phyloP scores from a whole-genome alignment of 2,888 invertebrate species.

The Helleia helle region DNA sequence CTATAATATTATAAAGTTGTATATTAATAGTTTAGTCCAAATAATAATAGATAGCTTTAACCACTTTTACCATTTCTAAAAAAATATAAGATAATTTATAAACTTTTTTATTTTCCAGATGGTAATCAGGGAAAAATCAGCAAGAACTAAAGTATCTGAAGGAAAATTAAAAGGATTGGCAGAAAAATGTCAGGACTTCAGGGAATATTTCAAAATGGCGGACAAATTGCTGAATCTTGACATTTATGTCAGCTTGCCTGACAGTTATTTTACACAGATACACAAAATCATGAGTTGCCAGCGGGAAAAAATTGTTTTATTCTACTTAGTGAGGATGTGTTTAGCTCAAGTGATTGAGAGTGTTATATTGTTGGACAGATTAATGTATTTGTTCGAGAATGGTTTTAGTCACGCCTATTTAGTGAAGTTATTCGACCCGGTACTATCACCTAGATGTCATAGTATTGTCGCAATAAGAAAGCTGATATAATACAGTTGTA shows the following conservation, averaged over 20 bases:
- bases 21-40: too few relatives aligned
- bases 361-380: constrained; percentile 86
- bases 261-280: constrained; percentile 31
- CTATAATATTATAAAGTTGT: too few relatives aligned
- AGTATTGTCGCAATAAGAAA: constrained; percentile 77
- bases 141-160: constrained; percentile 35
- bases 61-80: too few relatives aligned
- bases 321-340: constrained; percentile 83
- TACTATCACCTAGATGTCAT: constrained; percentile 88
- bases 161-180: constrained; percentile 77
- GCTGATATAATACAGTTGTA: not conserved
- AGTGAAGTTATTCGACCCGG: constrained; percentile 87
- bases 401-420: constrained; percentile 71
- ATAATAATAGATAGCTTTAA: too few relatives aligned
- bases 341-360: constrained; percentile 88
- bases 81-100: too few relatives aligned
- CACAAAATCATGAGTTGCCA: constrained; percentile 35
- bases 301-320: constrained; percentile 78
- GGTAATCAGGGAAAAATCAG: constrained; percentile 42
- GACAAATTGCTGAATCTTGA: constrained; percentile 75
- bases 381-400: constrained; percentile 82
- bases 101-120: constrained; percentile 36
- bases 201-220: constrained; percentile 81
- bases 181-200: constrained; percentile 76
- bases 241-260: constrained; percentile 47